Percentiles rank a stretch among this genome's conserved stretches.
phyloP scores from a whole-genome alignment of 2,113 vertebrate species.

The Nerophis lumbriciformis region DNA sequence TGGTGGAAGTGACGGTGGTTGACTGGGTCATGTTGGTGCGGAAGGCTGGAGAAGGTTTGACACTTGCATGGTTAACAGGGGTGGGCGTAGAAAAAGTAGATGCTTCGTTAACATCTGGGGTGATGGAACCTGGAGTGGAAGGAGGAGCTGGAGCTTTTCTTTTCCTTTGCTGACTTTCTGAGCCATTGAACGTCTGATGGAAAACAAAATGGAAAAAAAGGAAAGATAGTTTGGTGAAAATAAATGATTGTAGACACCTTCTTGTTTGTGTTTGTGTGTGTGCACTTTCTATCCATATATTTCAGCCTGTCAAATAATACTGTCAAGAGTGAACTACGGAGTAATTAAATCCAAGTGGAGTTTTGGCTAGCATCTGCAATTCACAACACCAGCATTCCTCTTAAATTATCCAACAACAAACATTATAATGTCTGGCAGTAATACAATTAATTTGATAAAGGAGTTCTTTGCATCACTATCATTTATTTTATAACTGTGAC shows the following conservation, averaged over 20 bases:
- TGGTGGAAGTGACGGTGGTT: slow-evolving; percentile 10
- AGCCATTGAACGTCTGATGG: slow-evolving; percentile 72
- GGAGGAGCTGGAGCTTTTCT: slow-evolving; percentile 82
- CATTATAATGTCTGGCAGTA: slow-evolving; percentile 18
- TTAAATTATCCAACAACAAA: slow-evolving; percentile 42
- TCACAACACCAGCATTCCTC: slow-evolving; percentile 45
- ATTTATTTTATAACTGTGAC: slow-evolving; percentile 6
- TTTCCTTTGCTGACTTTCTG: slow-evolving; percentile 82
- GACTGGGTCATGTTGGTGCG: slow-evolving; percentile 28
- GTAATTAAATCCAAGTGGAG: slow-evolving; percentile 55
- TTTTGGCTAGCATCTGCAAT: slow-evolving; percentile 39
- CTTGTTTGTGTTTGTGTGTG: slow-evolving; percentile 8
- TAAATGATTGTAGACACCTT: slow-evolving; percentile 33
- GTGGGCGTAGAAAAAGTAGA: slow-evolving; percentile 26
- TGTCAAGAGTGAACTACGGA: slow-evolving; percentile 37
- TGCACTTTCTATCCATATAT: slow-evolving; percentile 39
- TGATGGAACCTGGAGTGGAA: slow-evolving; percentile 41
- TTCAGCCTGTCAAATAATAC: slow-evolving; percentile 33
- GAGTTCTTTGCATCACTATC: slow-evolving; percentile 9
- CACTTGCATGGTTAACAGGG: slow-evolving; percentile 19
- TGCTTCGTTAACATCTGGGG: slow-evolving; percentile 32
- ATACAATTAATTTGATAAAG: slow-evolving; percentile 24
- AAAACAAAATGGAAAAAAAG: slow-evolving; percentile 22
- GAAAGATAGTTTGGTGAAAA: slow-evolving; percentile 19
- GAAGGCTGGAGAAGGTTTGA: slow-evolving; percentile 23